Percentiles rank a stretch among this genome's conserved stretches.
Conservation (phyloP, 2,797 vertebrate genomes). For the Macrochelys suwanniensis region DNA sequence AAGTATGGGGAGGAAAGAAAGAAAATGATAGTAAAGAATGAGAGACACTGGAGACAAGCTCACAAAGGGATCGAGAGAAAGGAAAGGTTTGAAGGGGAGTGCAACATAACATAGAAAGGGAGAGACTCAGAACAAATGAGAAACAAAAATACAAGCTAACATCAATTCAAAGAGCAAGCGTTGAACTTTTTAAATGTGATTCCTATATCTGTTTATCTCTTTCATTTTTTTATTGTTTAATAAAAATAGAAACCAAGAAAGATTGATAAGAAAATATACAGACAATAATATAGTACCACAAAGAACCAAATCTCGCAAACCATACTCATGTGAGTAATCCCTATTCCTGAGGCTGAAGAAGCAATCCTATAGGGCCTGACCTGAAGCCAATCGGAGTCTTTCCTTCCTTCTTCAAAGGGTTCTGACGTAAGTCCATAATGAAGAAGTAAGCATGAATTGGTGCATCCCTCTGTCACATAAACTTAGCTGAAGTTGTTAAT, state of each 20-base stretch:
- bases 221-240: background rate
- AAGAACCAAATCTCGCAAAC: background rate
- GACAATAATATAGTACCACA: background rate
- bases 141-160: background rate
- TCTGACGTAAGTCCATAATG: background rate
- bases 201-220: background rate
- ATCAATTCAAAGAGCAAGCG: background rate
- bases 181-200: background rate
- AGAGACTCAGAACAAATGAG: background rate
- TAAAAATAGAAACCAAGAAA: background rate
- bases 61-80: background rate
- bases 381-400: background rate
- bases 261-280: background rate
- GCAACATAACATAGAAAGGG: background rate
- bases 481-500: background rate
- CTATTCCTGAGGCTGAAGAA: background rate
- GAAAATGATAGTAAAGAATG: background rate
- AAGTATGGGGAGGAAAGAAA: background rate
- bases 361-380: background rate
- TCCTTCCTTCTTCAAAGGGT: background rate
- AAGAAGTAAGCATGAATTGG: background rate
- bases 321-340: rapidly evolving
- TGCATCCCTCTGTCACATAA: background rate
- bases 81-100: background rate
- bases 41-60: background rate